A percentile compares a stretch with the other conserved stretches of the same genome.
phyloP scores from a whole-genome alignment of 2,888 invertebrate genomes.

The Drosophila flavopinicola region DNA sequence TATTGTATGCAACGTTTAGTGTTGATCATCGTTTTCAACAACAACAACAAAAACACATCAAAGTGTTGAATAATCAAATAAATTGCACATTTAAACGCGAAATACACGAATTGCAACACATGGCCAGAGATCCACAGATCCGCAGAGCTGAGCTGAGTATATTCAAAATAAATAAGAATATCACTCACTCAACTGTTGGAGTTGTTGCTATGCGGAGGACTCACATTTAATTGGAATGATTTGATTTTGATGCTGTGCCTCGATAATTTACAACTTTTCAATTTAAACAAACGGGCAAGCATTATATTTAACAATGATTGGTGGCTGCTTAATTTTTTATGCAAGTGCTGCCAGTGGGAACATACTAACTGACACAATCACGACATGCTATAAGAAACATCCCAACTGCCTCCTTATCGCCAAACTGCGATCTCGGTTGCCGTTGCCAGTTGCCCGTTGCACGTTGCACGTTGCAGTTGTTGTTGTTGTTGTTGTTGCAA shows the following conservation, averaged over 20 bases:
- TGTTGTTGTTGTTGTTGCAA: too few relatives aligned
- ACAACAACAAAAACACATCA: too few relatives aligned
- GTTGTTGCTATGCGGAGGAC: constrained; percentile 81
- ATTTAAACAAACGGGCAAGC: constrained; percentile 71
- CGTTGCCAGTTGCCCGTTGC: too few relatives aligned
- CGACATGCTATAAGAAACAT: constrained; percentile 79
- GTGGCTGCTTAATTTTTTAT: constrained; percentile 81
- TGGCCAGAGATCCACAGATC: constrained; percentile 11
- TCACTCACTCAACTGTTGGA: too few relatives aligned
- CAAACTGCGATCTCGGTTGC: constrained; percentile 62
- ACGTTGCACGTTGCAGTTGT: too few relatives aligned
- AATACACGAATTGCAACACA: too few relatives aligned
- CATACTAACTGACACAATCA: constrained; percentile 79
- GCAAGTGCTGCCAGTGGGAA: constrained; percentile 64
- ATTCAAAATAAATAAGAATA: constrained; percentile 22
- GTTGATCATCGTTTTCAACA: too few relatives aligned
- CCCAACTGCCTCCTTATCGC: constrained; percentile 65
- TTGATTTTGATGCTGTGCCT: constrained; percentile 70
- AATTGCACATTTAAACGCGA: constrained; percentile 38
- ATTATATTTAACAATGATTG: constrained; percentile 78
- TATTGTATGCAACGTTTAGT: too few relatives aligned
- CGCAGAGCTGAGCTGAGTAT: background rate
- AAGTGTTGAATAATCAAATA: constrained; percentile 33
- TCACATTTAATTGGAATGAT: constrained; percentile 84
- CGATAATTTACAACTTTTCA: constrained; percentile 77